phyloP scores from a whole-genome alignment of 1,140 invertebrate species.

The Neomicropteryx cornuta region DNA sequence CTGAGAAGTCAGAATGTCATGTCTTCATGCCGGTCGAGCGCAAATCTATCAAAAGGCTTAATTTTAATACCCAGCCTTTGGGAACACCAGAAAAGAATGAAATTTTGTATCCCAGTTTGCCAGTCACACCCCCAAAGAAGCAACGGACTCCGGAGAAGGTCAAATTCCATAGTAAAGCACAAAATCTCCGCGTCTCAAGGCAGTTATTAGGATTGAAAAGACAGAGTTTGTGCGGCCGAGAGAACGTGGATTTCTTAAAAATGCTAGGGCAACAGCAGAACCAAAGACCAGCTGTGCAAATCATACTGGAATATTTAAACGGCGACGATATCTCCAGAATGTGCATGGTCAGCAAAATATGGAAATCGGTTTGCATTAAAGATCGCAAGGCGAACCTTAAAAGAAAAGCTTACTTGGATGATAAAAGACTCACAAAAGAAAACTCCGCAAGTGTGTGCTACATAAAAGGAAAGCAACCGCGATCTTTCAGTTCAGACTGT shows the following conservation, averaged over 20 bases:
- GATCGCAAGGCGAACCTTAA: constrained; percentile 18
- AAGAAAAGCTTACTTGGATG: constrained; percentile 19
- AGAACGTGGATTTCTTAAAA: constrained; percentile 34
- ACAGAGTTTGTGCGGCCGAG: constrained; percentile 6
- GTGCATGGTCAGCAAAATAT: constrained; percentile 25
- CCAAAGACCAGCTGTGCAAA: constrained; percentile 22
- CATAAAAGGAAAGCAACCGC: constrained; percentile 6
- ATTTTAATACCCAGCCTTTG: constrained; percentile 8
- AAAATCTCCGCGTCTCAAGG: too few relatives aligned
- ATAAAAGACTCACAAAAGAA: constrained; percentile 22
- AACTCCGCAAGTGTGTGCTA: constrained; percentile 24
- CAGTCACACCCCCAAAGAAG: constrained; percentile 10
- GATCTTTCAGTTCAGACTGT: too few relatives aligned
- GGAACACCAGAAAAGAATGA: constrained; percentile 14
- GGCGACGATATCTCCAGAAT: constrained; percentile 31
- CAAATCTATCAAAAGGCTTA: constrained; percentile 5
- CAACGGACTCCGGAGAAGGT: constrained; percentile 6
- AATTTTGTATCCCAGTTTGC: constrained; percentile 9
- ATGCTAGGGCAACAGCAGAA: constrained; percentile 20
- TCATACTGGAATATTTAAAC: constrained; percentile 27
- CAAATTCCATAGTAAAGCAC: background rate
- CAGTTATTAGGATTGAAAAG: constrained; percentile 5
- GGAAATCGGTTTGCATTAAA: constrained; percentile 25
- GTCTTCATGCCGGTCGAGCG: too few relatives aligned
- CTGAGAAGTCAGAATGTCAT: too few relatives aligned